phyloP scores from a whole-genome alignment of 2,888 invertebrate species.

The Machimus atricapillus region DNA sequence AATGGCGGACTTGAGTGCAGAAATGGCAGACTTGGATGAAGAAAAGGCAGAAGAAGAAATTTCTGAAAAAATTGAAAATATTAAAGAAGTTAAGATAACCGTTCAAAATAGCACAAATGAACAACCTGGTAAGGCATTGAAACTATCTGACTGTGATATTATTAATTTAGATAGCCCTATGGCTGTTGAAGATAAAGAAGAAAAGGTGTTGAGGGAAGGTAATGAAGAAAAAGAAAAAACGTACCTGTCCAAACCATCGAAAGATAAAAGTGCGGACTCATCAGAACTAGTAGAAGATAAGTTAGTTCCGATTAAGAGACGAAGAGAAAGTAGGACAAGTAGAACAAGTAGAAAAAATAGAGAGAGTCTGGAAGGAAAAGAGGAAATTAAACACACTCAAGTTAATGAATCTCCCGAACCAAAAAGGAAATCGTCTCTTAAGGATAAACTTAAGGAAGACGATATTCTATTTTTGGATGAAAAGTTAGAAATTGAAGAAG shows the following conservation, averaged over 20 bases:
- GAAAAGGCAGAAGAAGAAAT: neutral
- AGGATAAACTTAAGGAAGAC: neutral
- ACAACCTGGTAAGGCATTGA: neutral
- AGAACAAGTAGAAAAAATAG: too few relatives aligned
- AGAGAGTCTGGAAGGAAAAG: too few relatives aligned
- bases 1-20: neutral
- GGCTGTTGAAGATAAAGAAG: neutral
- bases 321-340: neutral
- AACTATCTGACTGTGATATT: slow-evolving; percentile 14
- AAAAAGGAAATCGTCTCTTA: neutral
- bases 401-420: neutral
- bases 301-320: too few relatives aligned
- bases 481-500: neutral
- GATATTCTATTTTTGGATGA: neutral
- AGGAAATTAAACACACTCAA: too few relatives aligned
- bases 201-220: neutral
- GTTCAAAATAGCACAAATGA: neutral
- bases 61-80: neutral
- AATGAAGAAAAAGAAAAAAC: too few relatives aligned
- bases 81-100: too few relatives aligned
- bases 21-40: too few relatives aligned
- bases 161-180: slow-evolving; percentile 21
- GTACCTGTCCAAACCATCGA: too few relatives aligned
- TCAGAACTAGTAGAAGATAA: too few relatives aligned
- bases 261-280: too few relatives aligned